Conservation (phyloP, 2,888 invertebrate genomes). For the Clanis bilineata region DNA sequence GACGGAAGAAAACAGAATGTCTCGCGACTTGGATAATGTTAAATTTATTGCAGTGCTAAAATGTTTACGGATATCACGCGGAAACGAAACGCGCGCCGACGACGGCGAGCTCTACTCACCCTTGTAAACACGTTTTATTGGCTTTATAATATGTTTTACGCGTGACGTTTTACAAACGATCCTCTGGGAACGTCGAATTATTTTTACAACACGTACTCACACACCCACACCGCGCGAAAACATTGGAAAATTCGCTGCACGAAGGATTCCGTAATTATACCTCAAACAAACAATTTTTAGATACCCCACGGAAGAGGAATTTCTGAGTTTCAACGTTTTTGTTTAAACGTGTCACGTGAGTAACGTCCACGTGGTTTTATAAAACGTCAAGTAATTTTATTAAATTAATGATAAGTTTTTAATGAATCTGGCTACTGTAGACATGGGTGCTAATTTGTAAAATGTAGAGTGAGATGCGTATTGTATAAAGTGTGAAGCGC, state of each 20-base stretch:
- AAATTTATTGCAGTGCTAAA: constrained; percentile 81
- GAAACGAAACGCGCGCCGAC: constrained; percentile 57
- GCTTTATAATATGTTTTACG: constrained; percentile 83
- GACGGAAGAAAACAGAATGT: constrained; percentile 78
- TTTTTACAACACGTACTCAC: constrained; percentile 79
- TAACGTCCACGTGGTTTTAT: neutral
- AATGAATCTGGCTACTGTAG: constrained; percentile 38
- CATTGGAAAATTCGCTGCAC: constrained; percentile 69
- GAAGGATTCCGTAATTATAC: constrained; percentile 77
- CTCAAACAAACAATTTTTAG: constrained; percentile 67
- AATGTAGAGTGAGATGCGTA: constrained; percentile 73
- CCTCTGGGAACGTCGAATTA: constrained; percentile 78
- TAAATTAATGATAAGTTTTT: constrained; percentile 36
- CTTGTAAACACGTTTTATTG: constrained; percentile 83
- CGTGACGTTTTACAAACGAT: constrained; percentile 83
- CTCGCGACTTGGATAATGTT: constrained; percentile 78
- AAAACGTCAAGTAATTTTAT: neutral
- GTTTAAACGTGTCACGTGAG: neutral
- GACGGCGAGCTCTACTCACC: constrained; percentile 75
- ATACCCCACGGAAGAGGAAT: constrained; percentile 49
- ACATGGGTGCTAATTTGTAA: constrained; percentile 69
- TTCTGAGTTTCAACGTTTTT: constrained; percentile 32
- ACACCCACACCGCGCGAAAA: constrained; percentile 63
- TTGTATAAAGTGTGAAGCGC: constrained; percentile 69
- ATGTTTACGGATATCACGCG: constrained; percentile 80